Percentiles rank a stretch among this genome's conserved stretches.
phyloP scores from a whole-genome alignment of 2,113 vertebrate species.

The Caracal caracal region DNA sequence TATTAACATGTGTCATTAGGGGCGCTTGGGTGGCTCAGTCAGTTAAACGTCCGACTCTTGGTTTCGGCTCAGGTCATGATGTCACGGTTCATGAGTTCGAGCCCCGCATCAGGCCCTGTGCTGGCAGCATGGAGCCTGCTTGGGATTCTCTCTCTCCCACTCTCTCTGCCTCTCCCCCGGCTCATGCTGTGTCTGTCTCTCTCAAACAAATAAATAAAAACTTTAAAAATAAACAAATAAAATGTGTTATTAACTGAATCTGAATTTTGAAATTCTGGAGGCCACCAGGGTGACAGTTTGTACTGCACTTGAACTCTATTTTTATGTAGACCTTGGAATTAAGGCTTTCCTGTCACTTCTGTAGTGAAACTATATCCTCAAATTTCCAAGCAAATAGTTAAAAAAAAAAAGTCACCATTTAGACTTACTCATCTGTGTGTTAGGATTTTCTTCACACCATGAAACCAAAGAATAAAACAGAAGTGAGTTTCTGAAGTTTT shows the following conservation, averaged over 20 bases:
- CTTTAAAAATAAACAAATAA: not conserved
- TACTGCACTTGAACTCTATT: not conserved
- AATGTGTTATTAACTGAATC: not conserved
- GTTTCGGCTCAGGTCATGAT: too few relatives aligned
- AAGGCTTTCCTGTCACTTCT: constrained; percentile 31
- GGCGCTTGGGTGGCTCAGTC: too few relatives aligned
- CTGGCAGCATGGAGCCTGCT: too few relatives aligned
- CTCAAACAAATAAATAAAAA: too few relatives aligned
- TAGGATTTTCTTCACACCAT: not conserved
- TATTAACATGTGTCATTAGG: not conserved
- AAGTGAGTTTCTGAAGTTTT: not conserved
- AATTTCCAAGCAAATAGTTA: not conserved
- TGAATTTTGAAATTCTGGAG: not conserved
- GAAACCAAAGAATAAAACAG: not conserved
- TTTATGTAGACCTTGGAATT: not conserved
- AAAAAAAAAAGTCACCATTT: not conserved
- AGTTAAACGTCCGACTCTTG: too few relatives aligned
- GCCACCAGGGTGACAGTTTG: not conserved
- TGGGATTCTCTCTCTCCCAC: too few relatives aligned
- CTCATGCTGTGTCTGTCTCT: too few relatives aligned
- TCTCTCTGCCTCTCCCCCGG: too few relatives aligned
- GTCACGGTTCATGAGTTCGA: too few relatives aligned
- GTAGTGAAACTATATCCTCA: not conserved
- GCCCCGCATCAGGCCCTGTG: too few relatives aligned
- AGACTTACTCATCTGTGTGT: not conserved